Conservation (phyloP, 2,888 invertebrate genomes). For the Monoplex corrugatus region DNA sequence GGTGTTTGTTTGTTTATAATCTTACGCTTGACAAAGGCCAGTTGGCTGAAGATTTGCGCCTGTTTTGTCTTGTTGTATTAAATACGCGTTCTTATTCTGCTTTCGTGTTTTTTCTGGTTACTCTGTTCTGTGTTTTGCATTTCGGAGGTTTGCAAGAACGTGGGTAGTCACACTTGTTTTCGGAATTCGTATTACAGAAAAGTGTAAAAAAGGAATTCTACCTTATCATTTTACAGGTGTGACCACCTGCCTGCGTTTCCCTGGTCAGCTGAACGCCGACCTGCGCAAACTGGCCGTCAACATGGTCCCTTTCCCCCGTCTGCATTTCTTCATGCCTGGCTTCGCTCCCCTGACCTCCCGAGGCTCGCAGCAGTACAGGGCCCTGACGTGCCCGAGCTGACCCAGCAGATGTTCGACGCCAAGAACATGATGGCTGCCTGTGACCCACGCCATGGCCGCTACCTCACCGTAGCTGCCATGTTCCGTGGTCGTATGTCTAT, state of each 20-base stretch:
- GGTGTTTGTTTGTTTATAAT: too few relatives aligned
- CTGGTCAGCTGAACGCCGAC: constrained; percentile 83
- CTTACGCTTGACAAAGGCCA: too few relatives aligned
- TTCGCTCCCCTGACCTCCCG: constrained; percentile 80
- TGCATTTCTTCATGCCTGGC: constrained; percentile 81
- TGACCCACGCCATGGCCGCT: constrained; percentile 93
- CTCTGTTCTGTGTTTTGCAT: not conserved
- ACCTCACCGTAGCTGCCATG: constrained; percentile 76
- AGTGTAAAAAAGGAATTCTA: not conserved
- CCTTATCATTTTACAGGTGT: constrained; percentile 77
- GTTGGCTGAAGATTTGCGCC: not conserved
- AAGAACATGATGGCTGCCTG: constrained; percentile 99
- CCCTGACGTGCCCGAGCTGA: constrained; percentile 67
- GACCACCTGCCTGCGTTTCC: constrained; percentile 93
- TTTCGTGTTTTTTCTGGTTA: not conserved
- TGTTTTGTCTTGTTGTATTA: not conserved
- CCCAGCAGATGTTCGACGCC: constrained; percentile 91
- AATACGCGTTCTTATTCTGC: not conserved
- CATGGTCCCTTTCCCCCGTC: constrained; percentile 81
- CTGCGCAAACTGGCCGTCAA: constrained; percentile 75
- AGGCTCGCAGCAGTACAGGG: constrained; percentile 78
- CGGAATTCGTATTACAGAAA: not conserved
- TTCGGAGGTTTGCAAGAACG: not conserved
- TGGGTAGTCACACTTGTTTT: too few relatives aligned
- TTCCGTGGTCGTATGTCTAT: constrained; percentile 79